A percentile compares a stretch with the other conserved stretches of the same genome.
phyloP scores from a whole-genome alignment of 2,888 invertebrate species.

The Parascotia fuliginaria region DNA sequence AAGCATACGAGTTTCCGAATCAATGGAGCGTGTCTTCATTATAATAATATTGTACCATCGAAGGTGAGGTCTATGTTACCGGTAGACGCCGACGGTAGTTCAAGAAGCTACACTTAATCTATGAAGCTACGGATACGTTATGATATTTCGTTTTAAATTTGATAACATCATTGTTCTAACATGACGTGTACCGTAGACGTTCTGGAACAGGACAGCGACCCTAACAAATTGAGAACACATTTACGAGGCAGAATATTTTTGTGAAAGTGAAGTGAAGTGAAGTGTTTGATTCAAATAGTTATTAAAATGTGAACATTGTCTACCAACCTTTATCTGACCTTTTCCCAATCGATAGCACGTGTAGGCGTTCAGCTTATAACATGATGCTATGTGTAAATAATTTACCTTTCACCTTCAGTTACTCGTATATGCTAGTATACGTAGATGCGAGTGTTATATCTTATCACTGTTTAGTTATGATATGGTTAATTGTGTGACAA shows the following conservation, averaged over 20 bases:
- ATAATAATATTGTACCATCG: slow-evolving; percentile 47
- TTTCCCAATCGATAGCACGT: slow-evolving; percentile 45
- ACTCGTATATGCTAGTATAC: neutral
- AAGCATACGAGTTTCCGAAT: slow-evolving; percentile 57
- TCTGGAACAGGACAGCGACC: too few species aligned
- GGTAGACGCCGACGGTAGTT: slow-evolving; percentile 9
- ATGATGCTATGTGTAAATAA: slow-evolving; percentile 16
- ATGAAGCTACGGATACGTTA: neutral
- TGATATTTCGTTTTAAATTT: too few species aligned
- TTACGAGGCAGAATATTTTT: too few species aligned
- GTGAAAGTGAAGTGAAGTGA: too few species aligned
- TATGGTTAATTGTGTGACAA: slow-evolving; percentile 8
- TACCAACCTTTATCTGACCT: slow-evolving; percentile 42
- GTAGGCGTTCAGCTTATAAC: slow-evolving; percentile 12
- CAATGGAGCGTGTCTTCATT: slow-evolving; percentile 60
- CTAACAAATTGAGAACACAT: too few species aligned
- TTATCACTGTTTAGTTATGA: slow-evolving; percentile 16
- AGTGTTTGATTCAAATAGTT: slow-evolving; percentile 2
- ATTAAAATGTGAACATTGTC: slow-evolving; percentile 7
- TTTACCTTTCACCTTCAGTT: slow-evolving; percentile 3
- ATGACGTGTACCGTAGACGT: too few species aligned
- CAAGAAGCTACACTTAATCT: neutral
- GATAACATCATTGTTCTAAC: too few species aligned
- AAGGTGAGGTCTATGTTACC: slow-evolving; percentile 34
- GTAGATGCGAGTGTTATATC: slow-evolving; percentile 3